Percentiles rank a stretch among this genome's conserved stretches.
Evolutionary conservation across 2,888 invertebrate species (phyloP).

Genomic region (Campaea margaritaria): DNA sequence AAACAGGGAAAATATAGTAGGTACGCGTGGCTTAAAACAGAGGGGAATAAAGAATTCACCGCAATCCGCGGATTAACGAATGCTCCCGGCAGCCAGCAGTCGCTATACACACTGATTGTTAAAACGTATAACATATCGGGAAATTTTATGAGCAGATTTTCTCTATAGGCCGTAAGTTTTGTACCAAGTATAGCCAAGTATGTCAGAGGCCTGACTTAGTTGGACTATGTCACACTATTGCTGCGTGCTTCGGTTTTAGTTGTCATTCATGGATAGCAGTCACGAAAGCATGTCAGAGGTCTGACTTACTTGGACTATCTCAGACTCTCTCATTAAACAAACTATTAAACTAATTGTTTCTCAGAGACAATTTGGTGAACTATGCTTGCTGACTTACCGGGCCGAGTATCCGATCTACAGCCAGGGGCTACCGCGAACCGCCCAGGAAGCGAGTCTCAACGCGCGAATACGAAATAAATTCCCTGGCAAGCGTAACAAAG

Average conservation of each 20-base stretch:
- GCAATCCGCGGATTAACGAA: slow-evolving; percentile 42
- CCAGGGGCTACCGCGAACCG: slow-evolving; percentile 76
- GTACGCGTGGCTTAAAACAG: slow-evolving; percentile 27
- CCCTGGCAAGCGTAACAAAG: slow-evolving; percentile 84
- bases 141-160: too few relatives aligned
- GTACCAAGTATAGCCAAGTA: too few relatives aligned
- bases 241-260: too few relatives aligned
- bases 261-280: too few relatives aligned
- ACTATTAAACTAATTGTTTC: too few relatives aligned
- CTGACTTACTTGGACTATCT: too few relatives aligned
- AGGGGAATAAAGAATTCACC: slow-evolving; percentile 34
- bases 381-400: slow-evolving; percentile 1
- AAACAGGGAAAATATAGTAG: slow-evolving; percentile 5
- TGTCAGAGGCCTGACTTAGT: too few relatives aligned
- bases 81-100: slow-evolving; percentile 43
- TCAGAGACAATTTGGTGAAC: neutral
- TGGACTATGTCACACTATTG: too few relatives aligned
- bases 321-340: neutral
- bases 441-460: slow-evolving; percentile 84
- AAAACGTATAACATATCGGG: slow-evolving; percentile 2
- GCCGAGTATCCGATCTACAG: slow-evolving; percentile 35
- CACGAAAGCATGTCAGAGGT: too few relatives aligned
- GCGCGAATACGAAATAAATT: slow-evolving; percentile 83
- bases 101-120: slow-evolving; percentile 32
- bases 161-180: too few relatives aligned